phyloP scores from a whole-genome alignment of 2,797 vertebrate species.

The Periparus ater region DNA sequence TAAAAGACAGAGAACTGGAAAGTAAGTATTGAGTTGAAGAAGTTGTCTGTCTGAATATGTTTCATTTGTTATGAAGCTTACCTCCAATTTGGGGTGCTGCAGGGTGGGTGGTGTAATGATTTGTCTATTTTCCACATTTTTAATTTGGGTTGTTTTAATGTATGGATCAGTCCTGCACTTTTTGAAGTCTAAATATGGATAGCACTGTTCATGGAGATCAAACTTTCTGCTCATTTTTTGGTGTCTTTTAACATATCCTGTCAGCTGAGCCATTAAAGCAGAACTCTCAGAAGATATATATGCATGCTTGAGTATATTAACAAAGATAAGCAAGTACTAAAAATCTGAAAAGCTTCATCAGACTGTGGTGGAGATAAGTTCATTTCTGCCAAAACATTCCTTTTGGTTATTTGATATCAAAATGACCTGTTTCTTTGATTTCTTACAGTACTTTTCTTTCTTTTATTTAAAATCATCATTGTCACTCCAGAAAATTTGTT shows the following conservation, averaged over 20 bases:
- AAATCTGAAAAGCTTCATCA: slow-evolving; percentile 20
- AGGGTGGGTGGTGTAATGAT: neutral
- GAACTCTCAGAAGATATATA: neutral
- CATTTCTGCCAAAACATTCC: neutral
- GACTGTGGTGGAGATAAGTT: neutral
- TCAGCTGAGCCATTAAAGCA: neutral
- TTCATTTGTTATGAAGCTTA: neutral
- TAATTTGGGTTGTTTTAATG: neutral
- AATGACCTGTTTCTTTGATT: neutral
- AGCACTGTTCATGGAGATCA: neutral
- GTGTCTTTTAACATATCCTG: neutral
- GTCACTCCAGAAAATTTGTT: slow-evolving; percentile 3
- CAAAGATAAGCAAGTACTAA: slow-evolving; percentile 19
- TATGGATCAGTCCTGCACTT: neutral
- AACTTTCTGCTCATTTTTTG: neutral
- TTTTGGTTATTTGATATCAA: neutral
- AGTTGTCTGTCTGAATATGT: neutral
- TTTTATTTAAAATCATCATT: slow-evolving; percentile 10
- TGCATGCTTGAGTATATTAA: neutral
- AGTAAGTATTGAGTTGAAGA: neutral
- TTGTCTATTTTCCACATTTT: neutral
- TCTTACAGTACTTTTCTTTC: neutral
- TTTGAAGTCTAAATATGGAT: neutral
- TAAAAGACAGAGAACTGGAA: neutral
- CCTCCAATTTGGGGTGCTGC: neutral